Evolutionary conservation across 2,797 vertebrate species (phyloP), one percentile per base, ranked within the genome.

Genomic region (Dallia pectoralis): DNA sequence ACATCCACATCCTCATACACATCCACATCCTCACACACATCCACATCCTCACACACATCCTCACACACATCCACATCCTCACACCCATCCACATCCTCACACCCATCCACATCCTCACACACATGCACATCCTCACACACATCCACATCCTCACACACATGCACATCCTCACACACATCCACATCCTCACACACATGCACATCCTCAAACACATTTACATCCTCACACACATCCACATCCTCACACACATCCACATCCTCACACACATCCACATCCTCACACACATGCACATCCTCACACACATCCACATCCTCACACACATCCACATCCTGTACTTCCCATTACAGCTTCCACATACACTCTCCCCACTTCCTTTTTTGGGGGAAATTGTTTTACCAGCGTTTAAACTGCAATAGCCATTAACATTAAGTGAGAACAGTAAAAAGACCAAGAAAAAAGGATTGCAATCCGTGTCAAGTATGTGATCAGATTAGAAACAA

Each of bases 401-500:
- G 18, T 14, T 62, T 16, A 0, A 8, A 48, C 67, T 16, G 44
- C 25, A 75, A 32, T 71, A 67, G 63, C 44, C 0, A 63, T 63
- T 63, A 63, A 16, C 69, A 66, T 47, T 25, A 49, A 48, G 76
- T 14, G 72, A 78, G 81, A 77, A 85, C 77, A 74, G 74, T 68
- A 40, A 8, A 47, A 68, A 27, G 67, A 29, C 14, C 7, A 16
- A 63, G 61, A 12, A 18, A 32, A 63, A 30, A 18, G 30, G 1
- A 30, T 32, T 16, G 30, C 16, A 63, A 29, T 32, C 61, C 15
- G 61, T 63, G 61, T 63, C 15, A 16, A 56, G 22, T 18, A 56
- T 25, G 11, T n/a, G 61, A 30, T 63, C 16, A 32, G 61, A 3
- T 16, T 63, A 2, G 16, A 30, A 63, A 63, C 7, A 5, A 63